Conservation (phyloP, 2,797 vertebrate species). For the Ptychadena robeensis region DNA sequence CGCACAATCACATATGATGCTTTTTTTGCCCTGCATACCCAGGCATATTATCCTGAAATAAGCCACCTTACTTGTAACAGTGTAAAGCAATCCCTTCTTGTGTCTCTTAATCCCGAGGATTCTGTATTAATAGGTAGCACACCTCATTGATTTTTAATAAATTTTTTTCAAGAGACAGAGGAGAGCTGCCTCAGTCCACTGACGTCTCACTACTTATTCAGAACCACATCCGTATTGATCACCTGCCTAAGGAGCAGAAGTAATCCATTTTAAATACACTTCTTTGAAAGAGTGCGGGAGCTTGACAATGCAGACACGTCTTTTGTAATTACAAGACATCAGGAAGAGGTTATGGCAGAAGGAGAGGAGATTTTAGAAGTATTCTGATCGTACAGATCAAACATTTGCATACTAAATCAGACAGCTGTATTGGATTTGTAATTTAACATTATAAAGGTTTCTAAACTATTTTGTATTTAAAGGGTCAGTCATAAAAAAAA, state of each 20-base stretch:
- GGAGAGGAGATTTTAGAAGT: conserved; percentile 26
- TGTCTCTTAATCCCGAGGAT: conserved; percentile 74
- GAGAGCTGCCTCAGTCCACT: conserved; percentile 82
- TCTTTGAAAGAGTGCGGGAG: conserved; percentile 68
- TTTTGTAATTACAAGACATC: conserved; percentile 70
- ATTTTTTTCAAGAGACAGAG: conserved; percentile 82
- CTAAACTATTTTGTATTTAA: not conserved
- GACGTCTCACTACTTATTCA: conserved; percentile 83
- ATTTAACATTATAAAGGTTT: not conserved
- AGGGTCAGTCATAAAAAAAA: not conserved
- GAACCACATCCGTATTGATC: conserved; percentile 89
- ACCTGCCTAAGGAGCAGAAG: conserved; percentile 78
- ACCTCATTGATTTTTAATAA: conserved; percentile 96
- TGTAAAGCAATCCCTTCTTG: conserved; percentile 61
- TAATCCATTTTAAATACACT: conserved; percentile 92
- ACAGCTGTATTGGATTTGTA: conserved; percentile 14
- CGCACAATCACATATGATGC: not conserved
- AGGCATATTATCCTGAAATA: conserved; percentile 27
- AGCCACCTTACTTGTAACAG: conserved; percentile 48
- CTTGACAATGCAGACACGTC: conserved; percentile 60
- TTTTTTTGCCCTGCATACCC: conserved; percentile 33
- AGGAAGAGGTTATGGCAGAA: conserved; percentile 65
- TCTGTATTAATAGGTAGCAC: conserved; percentile 89
- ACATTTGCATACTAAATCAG: conserved; percentile 30
- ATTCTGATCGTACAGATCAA: conserved; percentile 19